Conservation (phyloP, 2,113 vertebrate species). For the Montifringilla adamsi region DNA sequence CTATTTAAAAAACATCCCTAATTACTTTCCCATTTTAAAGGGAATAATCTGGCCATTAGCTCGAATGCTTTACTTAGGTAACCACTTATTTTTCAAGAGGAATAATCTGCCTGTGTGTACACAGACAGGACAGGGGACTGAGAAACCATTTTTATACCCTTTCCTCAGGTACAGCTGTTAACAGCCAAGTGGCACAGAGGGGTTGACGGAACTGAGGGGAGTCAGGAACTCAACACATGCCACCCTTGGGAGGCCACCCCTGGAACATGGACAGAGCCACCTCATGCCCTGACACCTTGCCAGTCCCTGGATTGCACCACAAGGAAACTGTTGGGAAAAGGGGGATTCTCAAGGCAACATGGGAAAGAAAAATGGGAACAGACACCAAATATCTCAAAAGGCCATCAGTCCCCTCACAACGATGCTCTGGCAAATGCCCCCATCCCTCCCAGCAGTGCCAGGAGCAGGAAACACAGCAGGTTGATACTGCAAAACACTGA, state of each 20-base stretch:
- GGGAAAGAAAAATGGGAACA: not conserved
- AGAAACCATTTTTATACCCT: not conserved
- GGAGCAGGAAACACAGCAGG: not conserved
- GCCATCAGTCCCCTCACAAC: fast-evolving
- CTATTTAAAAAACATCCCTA: constrained; percentile 19
- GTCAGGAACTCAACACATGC: not conserved
- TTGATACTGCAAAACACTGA: not conserved
- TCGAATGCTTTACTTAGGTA: not conserved
- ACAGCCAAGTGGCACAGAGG: not conserved
- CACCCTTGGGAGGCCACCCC: not conserved
- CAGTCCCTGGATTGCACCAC: fast-evolving
- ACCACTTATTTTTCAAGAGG: not conserved
- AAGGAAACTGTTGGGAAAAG: not conserved
- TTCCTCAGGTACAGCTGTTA: not conserved
- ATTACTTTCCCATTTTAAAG: constrained; percentile 44
- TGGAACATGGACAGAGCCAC: not conserved
- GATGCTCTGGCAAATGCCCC: not conserved
- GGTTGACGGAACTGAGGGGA: fast-evolving
- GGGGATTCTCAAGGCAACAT: not conserved
- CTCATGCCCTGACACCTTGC: not conserved
- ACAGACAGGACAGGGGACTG: not conserved
- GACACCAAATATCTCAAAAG: not conserved
- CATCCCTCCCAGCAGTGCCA: not conserved
- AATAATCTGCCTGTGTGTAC: not conserved
- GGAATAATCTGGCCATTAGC: constrained; percentile 25